phyloP scores from a whole-genome alignment of 2,888 invertebrate species.

The Homarus gammarus region DNA sequence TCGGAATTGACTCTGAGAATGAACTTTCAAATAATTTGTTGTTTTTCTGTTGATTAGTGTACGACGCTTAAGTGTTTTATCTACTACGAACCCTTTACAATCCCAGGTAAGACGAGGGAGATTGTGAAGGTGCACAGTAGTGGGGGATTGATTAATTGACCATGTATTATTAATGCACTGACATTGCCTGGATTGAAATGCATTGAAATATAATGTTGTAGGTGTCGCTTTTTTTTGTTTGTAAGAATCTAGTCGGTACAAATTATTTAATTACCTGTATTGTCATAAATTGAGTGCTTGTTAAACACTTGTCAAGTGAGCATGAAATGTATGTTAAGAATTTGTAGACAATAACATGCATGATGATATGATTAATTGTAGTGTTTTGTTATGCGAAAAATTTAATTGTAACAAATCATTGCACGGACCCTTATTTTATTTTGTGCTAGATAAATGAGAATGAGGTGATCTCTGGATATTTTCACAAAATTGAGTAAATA shows the following conservation, averaged over 20 bases:
- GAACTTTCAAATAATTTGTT: not conserved
- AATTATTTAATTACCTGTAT: not conserved
- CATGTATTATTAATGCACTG: not conserved
- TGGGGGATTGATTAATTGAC: not conserved
- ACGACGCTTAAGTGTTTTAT: not conserved
- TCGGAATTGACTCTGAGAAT: slow-evolving; percentile 16
- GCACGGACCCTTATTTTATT: too few relatives aligned
- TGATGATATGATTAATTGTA: not conserved
- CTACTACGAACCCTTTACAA: not conserved
- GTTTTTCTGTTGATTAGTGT: not conserved
- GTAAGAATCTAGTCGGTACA: not conserved
- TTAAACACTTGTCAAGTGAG: not conserved
- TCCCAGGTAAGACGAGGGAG: not conserved
- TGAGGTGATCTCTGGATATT: too few relatives aligned
- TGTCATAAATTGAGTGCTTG: not conserved
- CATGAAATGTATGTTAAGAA: not conserved
- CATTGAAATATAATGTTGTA: not conserved
- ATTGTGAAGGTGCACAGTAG: not conserved
- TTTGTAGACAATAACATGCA: not conserved
- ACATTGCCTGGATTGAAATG: not conserved
- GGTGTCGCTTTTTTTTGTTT: not conserved
- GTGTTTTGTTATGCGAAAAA: too few relatives aligned
- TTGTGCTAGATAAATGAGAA: too few relatives aligned
- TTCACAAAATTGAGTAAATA: too few relatives aligned
- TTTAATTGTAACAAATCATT: too few relatives aligned